Evolutionary conservation across 2,888 invertebrate species (phyloP).

Genomic region (Physocephala rufipes): DNA sequence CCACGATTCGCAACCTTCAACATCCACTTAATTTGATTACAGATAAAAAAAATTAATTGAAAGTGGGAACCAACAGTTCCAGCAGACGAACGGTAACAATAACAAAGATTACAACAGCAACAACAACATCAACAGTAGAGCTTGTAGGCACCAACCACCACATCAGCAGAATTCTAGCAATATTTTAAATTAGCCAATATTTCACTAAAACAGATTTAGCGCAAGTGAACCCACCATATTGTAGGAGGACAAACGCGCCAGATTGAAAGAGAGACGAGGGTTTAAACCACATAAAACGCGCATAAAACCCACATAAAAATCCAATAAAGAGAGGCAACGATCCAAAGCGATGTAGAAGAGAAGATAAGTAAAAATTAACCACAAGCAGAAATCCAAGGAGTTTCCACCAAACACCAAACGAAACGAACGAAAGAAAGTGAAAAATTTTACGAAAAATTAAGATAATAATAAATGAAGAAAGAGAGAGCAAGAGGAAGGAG

Average conservation of each 20-base stretch:
- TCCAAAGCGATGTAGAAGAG: too few species aligned
- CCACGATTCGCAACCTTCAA: conserved; percentile 47
- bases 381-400: too few species aligned
- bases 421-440: too few species aligned
- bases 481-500: background rate
- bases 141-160: too few species aligned
- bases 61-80: conserved; percentile 33
- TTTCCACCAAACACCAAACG: too few species aligned
- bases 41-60: conserved; percentile 42
- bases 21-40: conserved; percentile 62
- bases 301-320: too few species aligned
- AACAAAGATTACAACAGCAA: too few species aligned
- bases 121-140: too few species aligned
- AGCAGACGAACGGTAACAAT: background rate
- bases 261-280: too few species aligned
- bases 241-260: background rate
- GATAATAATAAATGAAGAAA: background rate
- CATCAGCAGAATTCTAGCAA: background rate
- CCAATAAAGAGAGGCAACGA: too few species aligned
- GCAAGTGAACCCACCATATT: background rate
- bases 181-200: conserved; percentile 16
- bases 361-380: background rate
- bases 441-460: background rate
- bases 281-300: too few species aligned
- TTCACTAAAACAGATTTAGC: conserved; percentile 10